Base-by-base conservation (phyloP, 2,113 vertebrate species). In the Australoheros scitulus region DNA sequence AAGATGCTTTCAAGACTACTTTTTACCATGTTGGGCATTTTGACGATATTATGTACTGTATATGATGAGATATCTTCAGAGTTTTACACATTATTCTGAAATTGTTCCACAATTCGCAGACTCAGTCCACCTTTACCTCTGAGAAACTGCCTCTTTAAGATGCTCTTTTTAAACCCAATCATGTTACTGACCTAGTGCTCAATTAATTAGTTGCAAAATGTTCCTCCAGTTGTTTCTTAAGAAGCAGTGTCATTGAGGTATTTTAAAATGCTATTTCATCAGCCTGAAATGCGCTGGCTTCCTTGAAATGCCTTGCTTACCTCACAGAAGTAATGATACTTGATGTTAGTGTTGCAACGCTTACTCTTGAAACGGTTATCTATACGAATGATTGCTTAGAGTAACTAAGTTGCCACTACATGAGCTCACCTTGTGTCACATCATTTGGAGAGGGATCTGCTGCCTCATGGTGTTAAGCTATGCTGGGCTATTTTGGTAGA, bases 221-320 rank as follows among this genome's bases (percentile, higher is more conserved):
- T 38, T 38, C 36, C 36, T 38, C 36, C 36, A 38, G 36, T 38
- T 38, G 36, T 9, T 38, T 38, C 36, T 38, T 38, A 38, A 38
- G 36, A 38, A 38, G 36, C 36, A 68, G 64, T 70, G 41, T 50
- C 41, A 70, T 1, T 50, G 64, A 11, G 24, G 24, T 47, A 70
- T 70, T 70, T 50, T 50, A 50, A 70, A 70, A 50, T 70, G 64
- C 5, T 24, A 70, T 70, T 70, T 50, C 64, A 70, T 70, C 64
- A 4, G 22, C 2, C 15, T 50, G 41, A 0, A 70, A 70, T 50
- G 2, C 13, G 13, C 41, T 43, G 41, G 41, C 41, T 43, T 43
- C 41, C 41, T 43, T 11, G 13, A 43, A 43, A 50, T 20, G 24
- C 24, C 18, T 38, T 7, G 64, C 9, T 70, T 50, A 70, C 3